Base-by-base conservation (phyloP, 1,140 invertebrate species). In the Saccostrea glomerata region DNA sequence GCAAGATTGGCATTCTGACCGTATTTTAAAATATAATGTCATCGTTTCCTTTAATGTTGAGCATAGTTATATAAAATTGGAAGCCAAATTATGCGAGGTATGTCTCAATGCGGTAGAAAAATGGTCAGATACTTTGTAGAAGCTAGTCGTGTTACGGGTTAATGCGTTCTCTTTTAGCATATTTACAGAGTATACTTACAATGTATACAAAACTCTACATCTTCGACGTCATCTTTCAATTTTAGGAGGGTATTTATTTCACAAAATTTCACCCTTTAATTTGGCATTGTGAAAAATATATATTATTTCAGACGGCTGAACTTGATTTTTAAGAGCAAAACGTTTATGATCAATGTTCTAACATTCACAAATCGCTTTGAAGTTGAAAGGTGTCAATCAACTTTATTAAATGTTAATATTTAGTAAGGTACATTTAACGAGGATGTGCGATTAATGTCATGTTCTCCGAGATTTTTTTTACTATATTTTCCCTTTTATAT, bases 31-130 rank as follows among this genome's bases (percentile, higher is more conserved):
- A 13, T 77, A 30, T 40, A 77, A 30, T 77, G 70, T 77, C 70
- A 77, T 77, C 70, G 70, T 77, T 77, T 15, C 13, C 70, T 77
- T 77, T 77, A 30, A 77, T 77, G 25, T 30, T 77, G 70, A 77
- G 70, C 25, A 77, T 15, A 36, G 23, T 5, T 15, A 77, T 25
- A 77, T 77, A 77, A 11, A 77, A 77, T 77, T 77, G 70, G 70
- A 77, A 77, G 25, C 70, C 23, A 12, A 25, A 30, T 77, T 77
- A 77, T 77, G 70, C 70, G 30, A 77, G 70, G 70, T 77, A 77
- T 77, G 70, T 77, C 70, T 47, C 47, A 47, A 47, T 47, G 47
- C 47, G 47, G 47, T 6, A 6, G 47, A 9, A 47, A 47, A 47
- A 47, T 47, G 5, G 47, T 47, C 47, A 9, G 47, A 47, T 7